Evolutionary conservation across 2,888 invertebrate species (phyloP).

Genomic region (Drosophila eohydei): DNA sequence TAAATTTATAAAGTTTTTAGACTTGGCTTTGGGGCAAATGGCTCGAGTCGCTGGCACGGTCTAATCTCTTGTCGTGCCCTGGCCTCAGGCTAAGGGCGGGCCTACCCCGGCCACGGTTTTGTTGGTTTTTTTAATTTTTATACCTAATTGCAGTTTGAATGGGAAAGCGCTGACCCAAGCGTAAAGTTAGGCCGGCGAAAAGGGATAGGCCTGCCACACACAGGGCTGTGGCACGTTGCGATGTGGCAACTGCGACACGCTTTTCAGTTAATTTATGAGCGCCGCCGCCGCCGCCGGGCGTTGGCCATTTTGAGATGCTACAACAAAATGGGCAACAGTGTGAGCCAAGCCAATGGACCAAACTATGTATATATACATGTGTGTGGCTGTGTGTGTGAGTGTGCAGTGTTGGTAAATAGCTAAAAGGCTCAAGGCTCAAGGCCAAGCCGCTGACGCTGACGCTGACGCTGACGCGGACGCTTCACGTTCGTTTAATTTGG

Average conservation of each 20-base stretch:
- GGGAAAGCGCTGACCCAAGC: slow-evolving; percentile 24
- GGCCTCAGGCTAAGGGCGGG: slow-evolving; percentile 14
- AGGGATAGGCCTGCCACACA: slow-evolving; percentile 5
- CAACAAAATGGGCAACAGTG: slow-evolving; percentile 39
- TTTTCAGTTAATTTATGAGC: slow-evolving; percentile 49
- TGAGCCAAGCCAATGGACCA: slow-evolving; percentile 7
- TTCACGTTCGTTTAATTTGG: slow-evolving; percentile 5
- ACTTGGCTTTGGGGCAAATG: neutral
- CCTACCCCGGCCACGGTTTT: slow-evolving; percentile 16
- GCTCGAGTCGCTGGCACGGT: neutral
- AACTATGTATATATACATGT: neutral
- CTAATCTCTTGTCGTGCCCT: slow-evolving; percentile 17
- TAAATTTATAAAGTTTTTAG: slow-evolving; percentile 8
- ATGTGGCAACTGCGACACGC: slow-evolving; percentile 33
- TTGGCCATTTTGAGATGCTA: slow-evolving; percentile 28
- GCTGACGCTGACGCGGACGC: neutral
- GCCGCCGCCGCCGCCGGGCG: slow-evolving; percentile 33
- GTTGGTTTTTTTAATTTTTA: slow-evolving; percentile 43
- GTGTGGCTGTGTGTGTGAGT: neutral
- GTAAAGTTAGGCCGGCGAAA: neutral
- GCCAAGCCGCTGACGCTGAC: neutral
- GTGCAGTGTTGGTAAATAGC: slow-evolving; percentile 15
- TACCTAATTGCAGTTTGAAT: slow-evolving; percentile 59
- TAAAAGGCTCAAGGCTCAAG: slow-evolving; percentile 10
- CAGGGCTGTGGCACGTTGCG: slow-evolving; percentile 8